phyloP scores from a whole-genome alignment of 2,888 invertebrate species.

The Plagodis dolabraria region DNA sequence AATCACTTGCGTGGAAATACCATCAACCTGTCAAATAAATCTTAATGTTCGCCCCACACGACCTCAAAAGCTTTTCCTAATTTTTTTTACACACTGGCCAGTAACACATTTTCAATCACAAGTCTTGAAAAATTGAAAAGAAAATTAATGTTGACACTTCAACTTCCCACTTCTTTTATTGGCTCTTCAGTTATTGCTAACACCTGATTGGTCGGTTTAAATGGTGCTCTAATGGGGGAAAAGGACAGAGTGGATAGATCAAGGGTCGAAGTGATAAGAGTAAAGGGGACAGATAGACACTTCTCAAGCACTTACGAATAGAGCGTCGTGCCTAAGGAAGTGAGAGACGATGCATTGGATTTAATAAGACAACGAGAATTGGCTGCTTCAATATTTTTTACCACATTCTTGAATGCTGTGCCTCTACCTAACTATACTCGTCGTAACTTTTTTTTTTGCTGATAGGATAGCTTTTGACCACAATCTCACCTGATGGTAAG shows the following conservation, averaged over 20 bases:
- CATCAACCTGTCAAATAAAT: neutral
- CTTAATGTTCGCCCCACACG: neutral
- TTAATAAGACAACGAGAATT: neutral
- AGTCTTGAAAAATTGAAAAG: conserved; percentile 62
- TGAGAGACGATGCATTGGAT: conserved; percentile 57
- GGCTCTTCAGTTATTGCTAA: conserved; percentile 57
- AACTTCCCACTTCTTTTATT: conserved; percentile 79
- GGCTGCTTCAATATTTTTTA: neutral
- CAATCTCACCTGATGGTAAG: no score
- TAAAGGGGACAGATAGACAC: conserved; percentile 76
- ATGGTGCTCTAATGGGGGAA: conserved; percentile 69
- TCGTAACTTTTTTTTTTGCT: no score
- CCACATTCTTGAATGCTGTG: neutral
- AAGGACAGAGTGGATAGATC: conserved; percentile 59
- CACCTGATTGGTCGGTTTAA: conserved; percentile 75
- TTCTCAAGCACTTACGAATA: conserved; percentile 78
- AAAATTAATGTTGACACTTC: conserved; percentile 80
- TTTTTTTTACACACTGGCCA: conserved; percentile 1
- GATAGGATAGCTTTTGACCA: no score
- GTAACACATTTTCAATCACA: conserved; percentile 38
- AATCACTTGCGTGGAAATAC: neutral
- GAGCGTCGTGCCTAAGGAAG: conserved; percentile 72
- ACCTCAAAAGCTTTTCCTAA: conserved; percentile 1
- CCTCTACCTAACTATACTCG: no score
- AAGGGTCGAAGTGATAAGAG: conserved; percentile 47